Evolutionary conservation across 2,888 invertebrate genomes (phyloP).

Genomic region (Ophion obscuratus): DNA sequence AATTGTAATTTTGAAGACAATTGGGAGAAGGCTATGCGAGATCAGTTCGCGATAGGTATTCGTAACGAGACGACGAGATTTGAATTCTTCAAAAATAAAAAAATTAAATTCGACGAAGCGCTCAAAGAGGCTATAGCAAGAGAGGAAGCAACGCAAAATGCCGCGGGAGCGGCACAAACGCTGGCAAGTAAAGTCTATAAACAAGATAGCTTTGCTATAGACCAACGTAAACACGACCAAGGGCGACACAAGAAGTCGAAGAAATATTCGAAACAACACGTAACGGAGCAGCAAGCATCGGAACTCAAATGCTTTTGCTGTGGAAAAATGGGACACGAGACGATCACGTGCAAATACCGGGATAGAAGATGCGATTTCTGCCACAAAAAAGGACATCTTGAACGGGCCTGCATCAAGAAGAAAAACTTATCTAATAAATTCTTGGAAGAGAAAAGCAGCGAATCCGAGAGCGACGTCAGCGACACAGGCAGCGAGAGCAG

Average conservation of each 20-base stretch:
- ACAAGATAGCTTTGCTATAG: constrained; percentile 36
- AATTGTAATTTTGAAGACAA: constrained; percentile 43
- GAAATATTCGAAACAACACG: constrained; percentile 20
- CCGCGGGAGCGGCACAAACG: constrained; percentile 41
- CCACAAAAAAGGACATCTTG: constrained; percentile 58
- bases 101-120: constrained; percentile 43
- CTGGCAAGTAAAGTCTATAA: constrained; percentile 27
- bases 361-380: constrained; percentile 55
- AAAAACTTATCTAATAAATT: constrained; percentile 47
- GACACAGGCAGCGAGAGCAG: neutral
- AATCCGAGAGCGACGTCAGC: constrained; percentile 18
- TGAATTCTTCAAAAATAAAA: constrained; percentile 41
- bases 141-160: constrained; percentile 30
- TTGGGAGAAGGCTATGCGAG: constrained; percentile 26
- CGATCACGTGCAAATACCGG: constrained; percentile 44
- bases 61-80: constrained; percentile 43
- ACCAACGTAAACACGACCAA: constrained; percentile 1
- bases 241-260: constrained; percentile 11
- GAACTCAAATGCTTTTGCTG: constrained; percentile 52
- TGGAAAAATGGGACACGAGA: constrained; percentile 40
- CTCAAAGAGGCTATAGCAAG: constrained; percentile 21
- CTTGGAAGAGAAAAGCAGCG: constrained; percentile 43
- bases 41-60: constrained; percentile 49
- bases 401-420: constrained; percentile 60
- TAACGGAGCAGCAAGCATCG: neutral